Evolutionary conservation across 2,888 invertebrate species (phyloP), one percentile per base, ranked within the genome.

Genomic region (Rotaria socialis): DNA sequence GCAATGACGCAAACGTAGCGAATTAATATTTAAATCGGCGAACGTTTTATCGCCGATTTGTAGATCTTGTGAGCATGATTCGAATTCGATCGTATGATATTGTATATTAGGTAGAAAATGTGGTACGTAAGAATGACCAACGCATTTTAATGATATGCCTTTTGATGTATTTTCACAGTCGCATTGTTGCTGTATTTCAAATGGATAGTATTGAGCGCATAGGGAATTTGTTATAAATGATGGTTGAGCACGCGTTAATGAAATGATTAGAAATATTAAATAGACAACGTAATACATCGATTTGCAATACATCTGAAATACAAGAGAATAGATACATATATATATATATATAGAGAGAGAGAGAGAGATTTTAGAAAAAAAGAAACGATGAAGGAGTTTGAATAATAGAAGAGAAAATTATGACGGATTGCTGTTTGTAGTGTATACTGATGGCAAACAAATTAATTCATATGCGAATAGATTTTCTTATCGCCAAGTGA

Each of bases 31-130:
- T 47, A 80, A 80, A 80, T 80, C 80, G 14, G 80, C 80, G n/a
- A 80, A 80, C 47, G 80, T 80, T 80, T 80, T 80, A 80, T 80
- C 80, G 24, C 80, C 47, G 19, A 80, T 80, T 16, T n/a, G 24
- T n/a, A 80, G 11, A 47, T 43, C 47, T 80, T 47, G 47, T 11
- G 43, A 3, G 47, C 80, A 80, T 41, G 47, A n/a, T 43, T 80
- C 80, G 11, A 80, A 14, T 47, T 80, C 47, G 47, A 80, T 47
- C 4, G 3, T 4, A 11, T 80, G 4, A 47, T 80, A 47, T 14
- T 80, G 43, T 35, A 80, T 47, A 47, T 80, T 24, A 1, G 80
- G 43, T 10, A 47, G 16, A n/a, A 80, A 80, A n/a, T 22, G 47
- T 24, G 80, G 80, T 47, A 47, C 80, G 47, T 80, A 80, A 7